phyloP scores from a whole-genome alignment of 2,888 invertebrate species.

The Drepana falcataria region DNA sequence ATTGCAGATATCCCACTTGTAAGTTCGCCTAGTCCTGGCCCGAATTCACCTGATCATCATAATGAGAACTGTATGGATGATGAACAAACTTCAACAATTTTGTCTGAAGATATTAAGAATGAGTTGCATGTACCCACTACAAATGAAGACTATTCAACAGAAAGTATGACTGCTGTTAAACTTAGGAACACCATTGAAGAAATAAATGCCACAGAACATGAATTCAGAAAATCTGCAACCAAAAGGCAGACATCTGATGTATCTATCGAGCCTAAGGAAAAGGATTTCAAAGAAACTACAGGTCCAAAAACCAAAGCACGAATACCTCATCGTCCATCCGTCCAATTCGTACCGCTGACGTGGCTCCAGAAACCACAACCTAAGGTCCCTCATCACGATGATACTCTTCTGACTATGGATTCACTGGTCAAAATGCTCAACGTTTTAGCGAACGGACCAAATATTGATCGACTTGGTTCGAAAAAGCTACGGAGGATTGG shows the following conservation, averaged over 20 bases:
- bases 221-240: neutral
- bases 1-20: neutral
- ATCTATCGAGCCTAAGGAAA: neutral
- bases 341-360: neutral
- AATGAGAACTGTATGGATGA: neutral
- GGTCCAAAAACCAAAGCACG: neutral
- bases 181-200: neutral
- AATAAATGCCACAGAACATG: neutral
- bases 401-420: constrained; percentile 27
- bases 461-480: too few relatives aligned
- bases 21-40: neutral
- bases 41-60: neutral
- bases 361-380: neutral
- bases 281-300: neutral
- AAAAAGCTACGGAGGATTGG: too few relatives aligned
- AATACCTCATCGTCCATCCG: neutral
- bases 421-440: neutral
- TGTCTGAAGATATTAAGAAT: neutral
- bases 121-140: neutral
- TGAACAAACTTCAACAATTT: too few relatives aligned
- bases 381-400: constrained; percentile 3
- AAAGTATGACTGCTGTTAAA: neutral
- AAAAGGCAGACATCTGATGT: neutral
- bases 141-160: neutral
- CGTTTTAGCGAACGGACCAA: neutral